phyloP scores from a whole-genome alignment of 2,797 vertebrate genomes.

The Gallirallus australis region DNA sequence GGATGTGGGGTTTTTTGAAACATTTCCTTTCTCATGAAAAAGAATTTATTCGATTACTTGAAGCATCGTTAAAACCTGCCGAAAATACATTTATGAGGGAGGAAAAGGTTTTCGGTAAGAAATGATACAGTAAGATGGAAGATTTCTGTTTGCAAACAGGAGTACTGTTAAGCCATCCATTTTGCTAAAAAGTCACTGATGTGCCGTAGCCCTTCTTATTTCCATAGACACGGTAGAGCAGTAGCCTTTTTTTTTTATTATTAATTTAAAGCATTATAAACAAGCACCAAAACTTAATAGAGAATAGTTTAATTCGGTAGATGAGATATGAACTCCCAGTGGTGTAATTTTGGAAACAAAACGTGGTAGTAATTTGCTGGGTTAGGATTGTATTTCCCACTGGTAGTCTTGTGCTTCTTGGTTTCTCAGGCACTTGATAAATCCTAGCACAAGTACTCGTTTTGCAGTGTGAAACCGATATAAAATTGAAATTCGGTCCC shows the following conservation, averaged over 20 bases:
- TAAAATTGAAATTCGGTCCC: background rate
- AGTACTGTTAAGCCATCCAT: background rate
- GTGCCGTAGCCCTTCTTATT: background rate
- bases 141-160: background rate
- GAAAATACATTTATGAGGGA: background rate
- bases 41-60: background rate
- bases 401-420: background rate
- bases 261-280: background rate
- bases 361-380: background rate
- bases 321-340: background rate
- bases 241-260: background rate
- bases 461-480: background rate
- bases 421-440: background rate
- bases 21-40: background rate
- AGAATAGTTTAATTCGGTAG: slow-evolving; percentile 3
- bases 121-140: background rate
- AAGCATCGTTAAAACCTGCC: background rate
- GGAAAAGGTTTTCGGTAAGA: background rate
- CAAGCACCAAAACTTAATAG: background rate
- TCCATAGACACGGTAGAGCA: background rate
- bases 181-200: background rate
- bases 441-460: background rate
- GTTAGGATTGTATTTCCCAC: background rate
- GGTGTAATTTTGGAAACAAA: slow-evolving; percentile 6
- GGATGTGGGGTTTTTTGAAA: background rate